A percentile compares a stretch with the other conserved stretches of the same genome.
phyloP scores from a whole-genome alignment of 2,113 vertebrate genomes.

The Mionectes macconnelli region DNA sequence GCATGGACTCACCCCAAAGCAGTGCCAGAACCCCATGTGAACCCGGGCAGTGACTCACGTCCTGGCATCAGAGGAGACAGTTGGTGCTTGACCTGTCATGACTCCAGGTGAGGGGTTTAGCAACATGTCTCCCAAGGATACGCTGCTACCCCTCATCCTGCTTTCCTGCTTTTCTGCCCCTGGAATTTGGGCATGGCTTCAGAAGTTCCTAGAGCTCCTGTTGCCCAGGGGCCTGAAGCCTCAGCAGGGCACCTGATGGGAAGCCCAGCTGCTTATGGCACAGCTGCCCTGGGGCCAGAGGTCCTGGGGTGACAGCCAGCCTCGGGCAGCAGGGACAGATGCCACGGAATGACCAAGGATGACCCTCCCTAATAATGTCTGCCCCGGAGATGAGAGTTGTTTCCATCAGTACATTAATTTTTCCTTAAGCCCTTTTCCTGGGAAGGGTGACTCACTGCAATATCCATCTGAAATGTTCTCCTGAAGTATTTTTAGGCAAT shows the following conservation, averaged over 20 bases:
- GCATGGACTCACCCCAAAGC: neutral
- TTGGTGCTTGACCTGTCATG: neutral
- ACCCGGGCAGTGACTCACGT: neutral
- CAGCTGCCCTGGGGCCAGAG: fast-evolving
- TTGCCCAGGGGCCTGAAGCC: neutral
- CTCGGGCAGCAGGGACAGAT: neutral
- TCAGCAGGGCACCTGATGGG: fast-evolving
- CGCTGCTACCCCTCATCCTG: neutral
- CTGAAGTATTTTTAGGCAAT: neutral
- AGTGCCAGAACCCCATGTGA: neutral
- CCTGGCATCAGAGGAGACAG: neutral
- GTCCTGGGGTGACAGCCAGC: fast-evolving
- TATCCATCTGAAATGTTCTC: neutral
- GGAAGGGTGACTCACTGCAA: conserved; percentile 1
- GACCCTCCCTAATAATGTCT: neutral
- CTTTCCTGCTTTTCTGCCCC: fast-evolving
- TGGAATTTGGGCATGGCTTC: neutral
- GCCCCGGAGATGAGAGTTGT: neutral
- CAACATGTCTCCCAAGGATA: fast-evolving
- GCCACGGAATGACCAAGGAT: neutral
- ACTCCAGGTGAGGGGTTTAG: neutral
- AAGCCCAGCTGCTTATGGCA: too few relatives aligned
- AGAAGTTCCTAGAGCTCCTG: neutral
- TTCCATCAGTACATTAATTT: neutral
- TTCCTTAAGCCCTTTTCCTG: neutral